phyloP scores from a whole-genome alignment of 2,888 invertebrate species.

The Phania funesta region DNA sequence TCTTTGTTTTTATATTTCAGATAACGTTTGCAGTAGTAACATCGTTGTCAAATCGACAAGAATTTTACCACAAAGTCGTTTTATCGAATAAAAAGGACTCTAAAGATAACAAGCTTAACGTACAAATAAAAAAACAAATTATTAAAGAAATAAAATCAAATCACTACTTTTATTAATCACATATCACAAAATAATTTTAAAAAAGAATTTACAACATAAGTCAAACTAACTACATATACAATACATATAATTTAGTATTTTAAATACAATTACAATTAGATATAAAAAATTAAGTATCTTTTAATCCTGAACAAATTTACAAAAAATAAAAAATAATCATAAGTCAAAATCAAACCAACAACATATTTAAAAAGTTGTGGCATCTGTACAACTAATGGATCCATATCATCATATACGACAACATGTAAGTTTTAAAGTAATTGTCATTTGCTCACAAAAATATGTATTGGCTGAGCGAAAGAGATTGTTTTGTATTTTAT shows the following conservation, averaged over 20 bases:
- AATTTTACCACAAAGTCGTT: conserved; percentile 42
- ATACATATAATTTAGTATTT: conserved; percentile 53
- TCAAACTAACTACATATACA: too few relatives aligned
- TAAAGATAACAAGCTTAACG: conserved; percentile 51
- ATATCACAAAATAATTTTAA: conserved; percentile 57
- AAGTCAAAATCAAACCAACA: conserved; percentile 16
- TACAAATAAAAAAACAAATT: conserved; percentile 44
- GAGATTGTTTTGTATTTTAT: conserved; percentile 60
- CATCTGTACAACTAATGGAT: conserved; percentile 74
- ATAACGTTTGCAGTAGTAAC: conserved; percentile 23
- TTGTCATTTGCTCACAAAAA: conserved; percentile 42
- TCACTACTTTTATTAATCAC: conserved; percentile 34
- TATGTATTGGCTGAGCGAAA: conserved; percentile 8
- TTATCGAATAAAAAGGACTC: conserved; percentile 37
- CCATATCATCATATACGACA: conserved; percentile 77
- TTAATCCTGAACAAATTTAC: conserved; percentile 15
- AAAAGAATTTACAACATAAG: conserved; percentile 1
- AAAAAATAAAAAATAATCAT: neutral
- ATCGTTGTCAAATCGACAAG: conserved; percentile 23
- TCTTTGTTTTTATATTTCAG: conserved; percentile 36
- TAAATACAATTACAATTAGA: conserved; percentile 54
- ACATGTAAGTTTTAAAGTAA: conserved; percentile 72
- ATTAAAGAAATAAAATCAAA: conserved; percentile 15
- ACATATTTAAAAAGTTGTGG: conserved; percentile 46
- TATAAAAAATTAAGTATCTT: conserved; percentile 14